Evolutionary conservation across 2,888 invertebrate species (phyloP).

Genomic region (Netelia fuscicornis): DNA sequence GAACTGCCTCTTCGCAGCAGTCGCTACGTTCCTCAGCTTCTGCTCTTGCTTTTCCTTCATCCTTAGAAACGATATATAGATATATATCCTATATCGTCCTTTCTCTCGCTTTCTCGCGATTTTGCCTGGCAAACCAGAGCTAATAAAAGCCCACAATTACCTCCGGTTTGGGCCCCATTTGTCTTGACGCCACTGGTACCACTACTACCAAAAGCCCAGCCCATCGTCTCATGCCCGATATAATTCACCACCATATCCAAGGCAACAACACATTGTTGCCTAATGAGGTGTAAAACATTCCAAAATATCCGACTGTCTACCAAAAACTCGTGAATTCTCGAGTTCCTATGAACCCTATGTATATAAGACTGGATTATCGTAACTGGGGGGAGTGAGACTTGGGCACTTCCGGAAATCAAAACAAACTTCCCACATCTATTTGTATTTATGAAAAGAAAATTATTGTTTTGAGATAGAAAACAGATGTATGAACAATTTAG

Average conservation of each 20-base stretch:
- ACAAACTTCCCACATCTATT: slow-evolving; percentile 3
- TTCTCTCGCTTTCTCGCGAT: slow-evolving; percentile 65
- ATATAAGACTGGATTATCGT: neutral
- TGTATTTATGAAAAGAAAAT: neutral
- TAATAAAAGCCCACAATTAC: slow-evolving; percentile 85
- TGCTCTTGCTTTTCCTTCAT: slow-evolving; percentile 60
- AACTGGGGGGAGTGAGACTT: neutral
- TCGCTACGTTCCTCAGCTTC: slow-evolving; percentile 68
- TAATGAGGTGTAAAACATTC: slow-evolving; percentile 85
- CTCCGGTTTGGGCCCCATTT: slow-evolving; percentile 84
- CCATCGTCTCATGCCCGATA: slow-evolving; percentile 84
- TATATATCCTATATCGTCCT: slow-evolving; percentile 50
- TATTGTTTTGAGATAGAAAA: neutral
- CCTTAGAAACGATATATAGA: slow-evolving; percentile 43
- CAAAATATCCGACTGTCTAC: slow-evolving; percentile 82
- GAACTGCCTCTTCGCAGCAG: slow-evolving; percentile 64
- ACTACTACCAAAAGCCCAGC: slow-evolving; percentile 9
- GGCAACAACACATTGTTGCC: slow-evolving; percentile 85
- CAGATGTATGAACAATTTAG: slow-evolving; percentile 3
- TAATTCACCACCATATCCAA: slow-evolving; percentile 81
- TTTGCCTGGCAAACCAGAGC: slow-evolving; percentile 80
- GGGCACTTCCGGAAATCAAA: too few species aligned
- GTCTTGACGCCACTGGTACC: slow-evolving; percentile 80
- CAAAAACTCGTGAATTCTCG: slow-evolving; percentile 61
- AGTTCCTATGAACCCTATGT: neutral